Percentiles rank a stretch among this genome's conserved stretches.
These are phyloP conservation scores for Sarcophaga caerulescens DNA, from an alignment of 2,888 invertebrate species.

Conservation along the genomic window DNA sequence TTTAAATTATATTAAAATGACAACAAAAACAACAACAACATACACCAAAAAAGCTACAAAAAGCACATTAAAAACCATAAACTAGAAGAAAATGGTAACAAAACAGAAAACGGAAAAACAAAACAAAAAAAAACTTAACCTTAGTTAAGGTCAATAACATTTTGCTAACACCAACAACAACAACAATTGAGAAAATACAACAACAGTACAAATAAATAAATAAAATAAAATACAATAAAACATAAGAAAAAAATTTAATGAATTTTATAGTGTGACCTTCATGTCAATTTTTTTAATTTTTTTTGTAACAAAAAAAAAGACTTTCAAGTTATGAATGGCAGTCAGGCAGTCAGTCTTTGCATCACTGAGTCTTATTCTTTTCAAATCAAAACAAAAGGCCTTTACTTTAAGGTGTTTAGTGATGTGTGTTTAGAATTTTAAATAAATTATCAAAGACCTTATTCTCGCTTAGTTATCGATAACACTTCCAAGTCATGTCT, in stretches of 20 bases:
- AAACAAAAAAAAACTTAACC: slow-evolving; percentile 21
- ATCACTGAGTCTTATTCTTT: not conserved
- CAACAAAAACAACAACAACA: too few species aligned
- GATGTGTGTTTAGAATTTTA: not conserved
- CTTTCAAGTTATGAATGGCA: not conserved
- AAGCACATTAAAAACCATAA: slow-evolving; percentile 15
- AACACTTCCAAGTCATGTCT: not conserved
- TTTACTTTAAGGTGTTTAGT: not conserved
- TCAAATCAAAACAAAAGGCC: not conserved
- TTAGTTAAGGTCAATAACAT: slow-evolving; percentile 58
- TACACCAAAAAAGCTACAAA: too few species aligned
- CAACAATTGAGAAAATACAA: slow-evolving; percentile 8
- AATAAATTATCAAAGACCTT: not conserved
- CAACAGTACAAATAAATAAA: not conserved
- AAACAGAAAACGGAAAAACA: not conserved
- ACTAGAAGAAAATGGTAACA: not conserved
- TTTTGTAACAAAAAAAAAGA: not conserved
- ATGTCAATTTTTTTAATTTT: slow-evolving; percentile 27
- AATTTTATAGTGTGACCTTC: slow-evolving; percentile 44
- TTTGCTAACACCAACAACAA: not conserved
- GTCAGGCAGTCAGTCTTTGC: not conserved
- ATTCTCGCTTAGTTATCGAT: not conserved
- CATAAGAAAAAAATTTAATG: slow-evolving; percentile 18
- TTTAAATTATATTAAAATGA: too few species aligned
- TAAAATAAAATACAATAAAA: not conserved